Evolutionary conservation across 2,797 vertebrate species (phyloP).

Genomic region (Molossus molossus): DNA sequence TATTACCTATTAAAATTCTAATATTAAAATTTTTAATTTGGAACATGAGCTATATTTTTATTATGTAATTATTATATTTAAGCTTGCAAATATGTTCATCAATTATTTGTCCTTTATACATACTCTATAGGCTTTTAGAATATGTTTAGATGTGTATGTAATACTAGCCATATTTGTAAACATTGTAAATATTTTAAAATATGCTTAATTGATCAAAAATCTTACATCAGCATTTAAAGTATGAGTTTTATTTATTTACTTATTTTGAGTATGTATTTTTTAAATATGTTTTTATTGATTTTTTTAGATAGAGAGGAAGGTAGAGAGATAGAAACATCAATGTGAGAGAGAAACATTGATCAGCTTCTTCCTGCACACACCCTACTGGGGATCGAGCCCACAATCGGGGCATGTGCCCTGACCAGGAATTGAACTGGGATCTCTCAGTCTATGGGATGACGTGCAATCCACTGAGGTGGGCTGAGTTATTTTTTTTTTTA

Average conservation of each 20-base stretch:
- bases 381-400: too few species aligned
- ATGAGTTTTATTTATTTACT: neutral
- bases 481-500: too few species aligned
- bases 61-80: neutral
- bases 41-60: neutral
- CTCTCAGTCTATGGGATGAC: too few species aligned
- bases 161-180: neutral
- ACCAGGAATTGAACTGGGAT: too few species aligned
- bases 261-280: neutral
- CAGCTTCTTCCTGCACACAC: too few species aligned
- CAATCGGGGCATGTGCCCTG: too few species aligned
- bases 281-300: too few species aligned
- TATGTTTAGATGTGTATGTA: neutral
- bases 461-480: too few species aligned
- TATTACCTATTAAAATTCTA: neutral
- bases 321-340: too few species aligned
- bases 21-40: constrained; percentile 24
- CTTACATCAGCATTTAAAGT: neutral
- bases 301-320: too few species aligned
- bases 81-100: neutral
- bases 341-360: too few species aligned
- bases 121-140: neutral
- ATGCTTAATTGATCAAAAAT: neutral
- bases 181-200: neutral
- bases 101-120: neutral